A percentile compares a stretch with the other conserved stretches of the same genome.
phyloP scores from a whole-genome alignment of 1,140 invertebrate species.

The Calephelis virginiensis region DNA sequence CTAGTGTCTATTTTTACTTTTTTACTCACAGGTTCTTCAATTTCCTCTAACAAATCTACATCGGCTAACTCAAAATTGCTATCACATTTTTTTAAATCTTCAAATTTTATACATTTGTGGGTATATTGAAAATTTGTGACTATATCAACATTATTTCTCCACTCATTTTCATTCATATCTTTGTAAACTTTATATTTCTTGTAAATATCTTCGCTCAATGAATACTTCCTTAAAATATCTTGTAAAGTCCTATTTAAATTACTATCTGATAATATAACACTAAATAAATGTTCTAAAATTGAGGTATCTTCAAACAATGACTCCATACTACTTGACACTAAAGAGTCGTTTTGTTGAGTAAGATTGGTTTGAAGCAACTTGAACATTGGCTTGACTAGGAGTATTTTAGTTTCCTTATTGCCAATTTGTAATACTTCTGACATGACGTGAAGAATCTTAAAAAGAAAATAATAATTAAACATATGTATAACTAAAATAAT shows the following conservation, averaged over 20 bases:
- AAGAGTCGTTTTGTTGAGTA: background rate
- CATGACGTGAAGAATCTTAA: constrained; percentile 50
- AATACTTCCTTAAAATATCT: constrained; percentile 29
- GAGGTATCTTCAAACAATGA: background rate
- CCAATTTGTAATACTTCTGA: constrained; percentile 35
- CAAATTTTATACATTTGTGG: background rate
- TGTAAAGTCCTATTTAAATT: constrained; percentile 33
- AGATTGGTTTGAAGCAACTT: constrained; percentile 28
- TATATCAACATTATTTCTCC: background rate
- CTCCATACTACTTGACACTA: background rate
- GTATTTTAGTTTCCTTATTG: constrained; percentile 40
- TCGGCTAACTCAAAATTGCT: constrained; percentile 53
- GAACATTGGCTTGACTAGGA: constrained; percentile 47
- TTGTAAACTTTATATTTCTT: background rate
- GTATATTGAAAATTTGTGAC: background rate
- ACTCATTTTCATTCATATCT: background rate
- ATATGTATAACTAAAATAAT: background rate
- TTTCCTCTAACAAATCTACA: constrained; percentile 48
- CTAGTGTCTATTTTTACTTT: constrained; percentile 44
- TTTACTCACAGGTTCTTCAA: constrained; percentile 51
- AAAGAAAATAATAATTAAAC: constrained; percentile 23
- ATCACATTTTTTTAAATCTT: constrained; percentile 27
- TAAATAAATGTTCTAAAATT: constrained; percentile 21
- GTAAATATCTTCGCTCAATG: constrained; percentile 1
- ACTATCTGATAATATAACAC: constrained; percentile 20